A percentile compares a stretch with the other conserved stretches of the same genome.
Evolutionary conservation across 2,797 vertebrate genomes (phyloP).

Genomic region (Mus minutoides): DNA sequence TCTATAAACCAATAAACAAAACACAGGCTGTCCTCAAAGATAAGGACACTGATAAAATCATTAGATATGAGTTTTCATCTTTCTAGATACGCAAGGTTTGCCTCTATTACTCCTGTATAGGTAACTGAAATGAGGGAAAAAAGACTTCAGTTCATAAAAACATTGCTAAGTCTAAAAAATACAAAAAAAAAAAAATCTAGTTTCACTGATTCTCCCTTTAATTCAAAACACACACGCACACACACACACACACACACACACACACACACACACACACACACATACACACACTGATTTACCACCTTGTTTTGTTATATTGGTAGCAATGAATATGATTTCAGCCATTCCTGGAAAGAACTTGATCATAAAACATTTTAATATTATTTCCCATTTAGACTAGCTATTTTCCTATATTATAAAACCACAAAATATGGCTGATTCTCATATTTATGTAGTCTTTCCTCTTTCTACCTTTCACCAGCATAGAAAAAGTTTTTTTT

Average conservation of each 20-base stretch:
- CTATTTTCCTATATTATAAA: slow-evolving; percentile 52
- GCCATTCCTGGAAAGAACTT: not conserved
- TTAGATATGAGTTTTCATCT: slow-evolving; percentile 44
- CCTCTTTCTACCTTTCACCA: not conserved
- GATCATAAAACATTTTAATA: slow-evolving; percentile 28
- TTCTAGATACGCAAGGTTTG: slow-evolving; percentile 16
- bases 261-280: not conserved
- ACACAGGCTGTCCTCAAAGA: slow-evolving; percentile 32
- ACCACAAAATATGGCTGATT: slow-evolving; percentile 19
- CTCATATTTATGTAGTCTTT: slow-evolving; percentile 1
- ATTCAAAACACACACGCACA: not conserved
- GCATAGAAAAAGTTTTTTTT: not conserved
- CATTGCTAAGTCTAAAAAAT: slow-evolving; percentile 23
- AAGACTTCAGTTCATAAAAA: not conserved
- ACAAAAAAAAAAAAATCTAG: slow-evolving; percentile 25
- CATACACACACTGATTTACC: not conserved
- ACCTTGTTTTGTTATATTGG: slow-evolving; percentile 45
- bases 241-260: not conserved
- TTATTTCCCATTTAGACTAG: not conserved
- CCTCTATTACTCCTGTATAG: slow-evolving; percentile 22
- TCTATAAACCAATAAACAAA: not conserved
- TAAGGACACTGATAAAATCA: slow-evolving; percentile 48
- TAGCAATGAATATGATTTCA: slow-evolving; percentile 39
- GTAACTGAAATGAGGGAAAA: not conserved
- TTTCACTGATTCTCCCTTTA: slow-evolving; percentile 1